These are phyloP conservation scores for Pseudomyrmex sp. DNA, from an alignment of 1,140 invertebrate species.

Conservation along the genomic window DNA sequence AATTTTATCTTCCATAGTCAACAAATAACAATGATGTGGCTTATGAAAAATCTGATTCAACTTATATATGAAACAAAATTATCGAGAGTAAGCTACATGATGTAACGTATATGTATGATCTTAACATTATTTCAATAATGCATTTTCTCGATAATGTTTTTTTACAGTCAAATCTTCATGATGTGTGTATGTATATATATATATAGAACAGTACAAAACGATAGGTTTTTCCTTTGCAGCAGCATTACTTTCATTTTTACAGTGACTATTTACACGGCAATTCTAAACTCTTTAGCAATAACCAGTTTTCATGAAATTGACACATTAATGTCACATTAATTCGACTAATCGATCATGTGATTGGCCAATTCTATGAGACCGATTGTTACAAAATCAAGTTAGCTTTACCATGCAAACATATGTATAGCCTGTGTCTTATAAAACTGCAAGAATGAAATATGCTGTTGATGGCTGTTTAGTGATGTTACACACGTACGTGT, in stretches of 20 bases:
- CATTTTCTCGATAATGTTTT: conserved; percentile 50
- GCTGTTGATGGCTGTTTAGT: conserved; percentile 47
- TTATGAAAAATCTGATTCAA: conserved; percentile 61
- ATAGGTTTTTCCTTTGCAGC: conserved; percentile 49
- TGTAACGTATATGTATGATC: conserved; percentile 39
- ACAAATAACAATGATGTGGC: conserved; percentile 76
- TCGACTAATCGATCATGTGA: too few relatives aligned
- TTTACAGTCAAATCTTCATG: conserved; percentile 50
- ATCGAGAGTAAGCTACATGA: conserved; percentile 27
- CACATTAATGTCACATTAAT: too few relatives aligned
- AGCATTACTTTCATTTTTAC: conserved; percentile 37
- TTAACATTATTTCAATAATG: conserved; percentile 38
- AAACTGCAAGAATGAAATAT: conserved; percentile 46
- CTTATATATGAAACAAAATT: conserved; percentile 62
- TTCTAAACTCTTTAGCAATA: too few relatives aligned
- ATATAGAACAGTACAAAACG: conserved; percentile 69
- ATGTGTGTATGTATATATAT: neutral
- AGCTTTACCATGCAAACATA: too few relatives aligned
- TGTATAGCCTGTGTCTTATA: neutral
- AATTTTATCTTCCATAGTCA: conserved; percentile 58
- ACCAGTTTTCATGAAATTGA: too few relatives aligned
- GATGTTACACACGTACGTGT: conserved; percentile 62
- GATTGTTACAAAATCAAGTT: too few relatives aligned
- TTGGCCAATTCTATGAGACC: too few relatives aligned
- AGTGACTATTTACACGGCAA: neutral